Percentiles rank a stretch among this genome's conserved stretches.
Conservation (phyloP, 2,888 invertebrate species). For the Trissolcus brochymenae region DNA sequence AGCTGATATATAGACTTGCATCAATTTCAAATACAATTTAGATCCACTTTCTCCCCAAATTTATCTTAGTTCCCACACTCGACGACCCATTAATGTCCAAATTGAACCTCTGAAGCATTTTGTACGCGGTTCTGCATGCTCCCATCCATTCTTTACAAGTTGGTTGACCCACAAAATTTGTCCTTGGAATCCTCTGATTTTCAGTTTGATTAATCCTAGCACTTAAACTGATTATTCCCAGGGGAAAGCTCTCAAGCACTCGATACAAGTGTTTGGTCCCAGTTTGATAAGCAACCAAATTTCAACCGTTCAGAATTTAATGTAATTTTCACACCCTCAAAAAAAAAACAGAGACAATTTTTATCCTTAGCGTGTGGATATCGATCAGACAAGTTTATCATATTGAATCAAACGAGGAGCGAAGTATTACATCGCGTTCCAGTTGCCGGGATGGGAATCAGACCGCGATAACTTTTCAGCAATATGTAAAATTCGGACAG, state of each 20-base stretch:
- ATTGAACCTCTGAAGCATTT: background rate
- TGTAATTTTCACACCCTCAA: too few species aligned
- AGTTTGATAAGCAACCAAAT: background rate
- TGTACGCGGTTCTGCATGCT: slow-evolving; percentile 10
- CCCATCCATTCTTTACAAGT: background rate
- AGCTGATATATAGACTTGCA: slow-evolving; percentile 32
- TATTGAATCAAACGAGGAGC: slow-evolving; percentile 19
- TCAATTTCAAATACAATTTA: slow-evolving; percentile 42
- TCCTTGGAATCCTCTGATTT: slow-evolving; percentile 7
- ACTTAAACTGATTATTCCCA: background rate
- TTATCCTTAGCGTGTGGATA: background rate
- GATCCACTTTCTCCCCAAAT: slow-evolving; percentile 18
- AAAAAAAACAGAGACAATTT: background rate
- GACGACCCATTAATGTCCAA: slow-evolving; percentile 27
- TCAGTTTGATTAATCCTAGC: slow-evolving; percentile 5
- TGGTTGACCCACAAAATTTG: slow-evolving; percentile 15
- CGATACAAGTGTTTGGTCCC: background rate
- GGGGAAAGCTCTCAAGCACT: too few species aligned
- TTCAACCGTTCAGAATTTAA: background rate
- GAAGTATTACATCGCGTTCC: slow-evolving; percentile 21
- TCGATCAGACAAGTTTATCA: slow-evolving; percentile 28
- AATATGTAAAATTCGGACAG: slow-evolving; percentile 18
- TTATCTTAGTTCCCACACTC: slow-evolving; percentile 21
- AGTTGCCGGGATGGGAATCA: slow-evolving; percentile 27
- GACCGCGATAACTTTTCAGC: slow-evolving; percentile 24